Base-by-base conservation (phyloP, 2,797 vertebrate genomes). In the Salmo trutta region DNA sequence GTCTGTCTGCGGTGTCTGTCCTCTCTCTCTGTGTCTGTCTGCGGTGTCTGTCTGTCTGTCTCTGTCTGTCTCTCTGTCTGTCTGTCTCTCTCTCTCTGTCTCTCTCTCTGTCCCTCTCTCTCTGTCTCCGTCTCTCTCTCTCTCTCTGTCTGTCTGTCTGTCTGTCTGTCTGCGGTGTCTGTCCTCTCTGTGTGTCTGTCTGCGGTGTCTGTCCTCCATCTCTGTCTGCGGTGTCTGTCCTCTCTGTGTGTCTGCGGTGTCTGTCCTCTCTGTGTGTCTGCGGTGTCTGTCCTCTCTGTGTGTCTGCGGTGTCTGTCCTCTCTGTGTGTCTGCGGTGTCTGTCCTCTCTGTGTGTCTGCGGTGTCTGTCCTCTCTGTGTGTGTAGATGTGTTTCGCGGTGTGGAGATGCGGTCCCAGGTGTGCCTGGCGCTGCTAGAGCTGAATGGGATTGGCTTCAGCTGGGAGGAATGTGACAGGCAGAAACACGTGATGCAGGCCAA, bases 401-500 rank as follows among this genome's bases (percentile, higher is more conserved):
- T 96, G 64, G 98, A 99, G 93, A 99, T 99, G 98, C 98, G 97
- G 0, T 95, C 92, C 3, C 97, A 97, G 81, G 95, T 97, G 73
- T 97, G 96, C 84, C 88, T 99, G 92, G 96, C 96, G 24, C 92
- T 99, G 84, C 81, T 99, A 87, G 97, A 99, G 85, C 88, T 99
- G 83, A 99, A 99, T 52, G 98, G 98, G 54, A 91, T 99, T 1
- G 98, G 98, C 62, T 99, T 99, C 91, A 99, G 98, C 71, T 90
- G 92, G 0, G 73, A 91, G 6, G 97, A 97, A 36, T 97, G 95
- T 2, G 97, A 99, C 85, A 92, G 93, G 21, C 98, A 99, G 88
- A 99, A 98, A 75, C 95, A 96, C 3, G 91, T 98, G 75, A 96
- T 99, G 97, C 95, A 98, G 83, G 97, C 97, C 82, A 98, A 98